A percentile compares a stretch with the other conserved stretches of the same genome.
These are phyloP conservation scores for Ctenopoma multispine DNA, from an alignment of 2,797 vertebrate species.

Conservation along the genomic window DNA sequence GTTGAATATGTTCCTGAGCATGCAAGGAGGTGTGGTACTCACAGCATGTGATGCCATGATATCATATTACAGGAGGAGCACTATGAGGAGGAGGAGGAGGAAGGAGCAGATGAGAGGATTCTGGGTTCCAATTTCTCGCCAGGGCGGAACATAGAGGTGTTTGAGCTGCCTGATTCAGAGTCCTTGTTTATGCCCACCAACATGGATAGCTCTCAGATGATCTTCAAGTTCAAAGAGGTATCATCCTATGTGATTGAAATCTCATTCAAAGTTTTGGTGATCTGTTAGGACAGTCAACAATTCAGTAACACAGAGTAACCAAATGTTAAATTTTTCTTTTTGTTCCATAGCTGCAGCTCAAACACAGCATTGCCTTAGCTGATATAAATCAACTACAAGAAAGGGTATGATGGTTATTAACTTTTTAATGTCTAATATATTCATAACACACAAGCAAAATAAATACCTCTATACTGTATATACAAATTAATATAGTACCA, in stretches of 20 bases:
- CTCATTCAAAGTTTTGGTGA: background rate
- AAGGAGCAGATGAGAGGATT: slow-evolving; percentile 84
- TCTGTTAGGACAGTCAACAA: background rate
- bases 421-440: background rate
- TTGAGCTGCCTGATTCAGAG: slow-evolving; percentile 90
- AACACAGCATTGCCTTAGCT: slow-evolving; percentile 86
- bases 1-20: slow-evolving; percentile 31
- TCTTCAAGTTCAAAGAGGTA: slow-evolving; percentile 94
- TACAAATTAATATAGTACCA: background rate
- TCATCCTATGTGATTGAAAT: slow-evolving; percentile 1
- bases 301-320: background rate
- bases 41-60: slow-evolving; percentile 47
- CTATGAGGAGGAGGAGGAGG: slow-evolving; percentile 82
- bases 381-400: slow-evolving; percentile 90
- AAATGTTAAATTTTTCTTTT: slow-evolving; percentile 30
- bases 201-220: slow-evolving; percentile 91
- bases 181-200: slow-evolving; percentile 86
- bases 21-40: slow-evolving; percentile 50
- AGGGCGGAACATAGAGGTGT: slow-evolving; percentile 87
- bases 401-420: slow-evolving; percentile 78
- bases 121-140: slow-evolving; percentile 87
- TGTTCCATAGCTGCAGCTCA: slow-evolving; percentile 87
- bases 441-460: background rate
- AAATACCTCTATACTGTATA: background rate
- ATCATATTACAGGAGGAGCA: slow-evolving; percentile 87